Evolutionary conservation across 2,113 vertebrate genomes (phyloP), one percentile per base, ranked within the genome.

Genomic region (Cariama cristata): DNA sequence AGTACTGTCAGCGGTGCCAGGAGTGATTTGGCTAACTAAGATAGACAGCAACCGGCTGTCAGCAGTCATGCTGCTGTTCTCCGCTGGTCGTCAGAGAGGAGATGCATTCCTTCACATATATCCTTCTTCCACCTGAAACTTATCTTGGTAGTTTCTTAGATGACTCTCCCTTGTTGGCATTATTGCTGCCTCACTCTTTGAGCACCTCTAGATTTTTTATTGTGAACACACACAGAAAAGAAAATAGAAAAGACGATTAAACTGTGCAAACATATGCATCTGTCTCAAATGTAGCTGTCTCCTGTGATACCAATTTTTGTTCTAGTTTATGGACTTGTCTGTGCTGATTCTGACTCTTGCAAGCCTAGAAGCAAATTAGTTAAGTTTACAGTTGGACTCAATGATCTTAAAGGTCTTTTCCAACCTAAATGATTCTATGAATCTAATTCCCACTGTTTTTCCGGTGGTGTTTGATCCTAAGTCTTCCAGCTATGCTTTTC

Each of bases 261-360:
- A 26, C 14, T 3, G 0, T 20, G 56, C 26, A 28, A 15, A 35
- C 12, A 1, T 7, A 15, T 6, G 26, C 24, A 8, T 30, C 71
- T 27, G 24, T 42, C 49, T 30, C 40, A n/a, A 18, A 30, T 22
- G 55, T 4, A 16, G 49, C 26, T 12, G 12, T n/a, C 22, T 53
- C 55, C 53, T 24, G 7, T 12, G 49, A 26, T 4, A 49, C 0
- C 40, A 5, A 16, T 24, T 52, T 82, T 52, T 52, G 10, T 28
- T 40, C 40, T 30, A 28, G 22, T 44, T 63, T 32, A 12, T 23
- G 32, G 44, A 50, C 5, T 12, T 38, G 26, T 26, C 19, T 72
- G 14, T 45, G 4, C 23, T 26, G 38, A 40, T 73, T 40, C 32
- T 30, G 33, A 21, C 22, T 35, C 50, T 52, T n/a, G 33, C 59